Evolutionary conservation across 2,888 invertebrate genomes (phyloP).

Genomic region (Erebia ligea): DNA sequence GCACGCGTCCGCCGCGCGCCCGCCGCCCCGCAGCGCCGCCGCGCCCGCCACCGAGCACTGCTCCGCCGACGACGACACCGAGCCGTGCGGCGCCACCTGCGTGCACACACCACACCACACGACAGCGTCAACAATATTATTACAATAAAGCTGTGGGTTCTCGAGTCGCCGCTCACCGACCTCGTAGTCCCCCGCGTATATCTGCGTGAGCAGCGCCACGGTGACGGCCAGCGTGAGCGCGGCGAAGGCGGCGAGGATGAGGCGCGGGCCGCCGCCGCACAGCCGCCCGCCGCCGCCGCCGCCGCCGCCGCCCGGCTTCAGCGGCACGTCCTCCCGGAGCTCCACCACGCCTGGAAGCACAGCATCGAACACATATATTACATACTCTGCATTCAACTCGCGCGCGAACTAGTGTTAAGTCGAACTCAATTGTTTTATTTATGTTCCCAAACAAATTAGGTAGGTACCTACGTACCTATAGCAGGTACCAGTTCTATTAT

Average conservation of each 20-base stretch:
- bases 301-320: slow-evolving; percentile 64
- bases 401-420: too few species aligned
- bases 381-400: too few species aligned
- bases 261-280: slow-evolving; percentile 82
- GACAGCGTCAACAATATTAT: background rate
- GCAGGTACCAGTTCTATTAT: too few species aligned
- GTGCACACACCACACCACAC: background rate
- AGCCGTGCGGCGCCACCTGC: slow-evolving; percentile 89
- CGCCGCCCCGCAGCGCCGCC: slow-evolving; percentile 85
- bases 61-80: slow-evolving; percentile 87
- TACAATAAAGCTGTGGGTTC: too few species aligned
- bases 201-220: slow-evolving; percentile 87
- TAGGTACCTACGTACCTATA: too few species aligned
- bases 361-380: background rate
- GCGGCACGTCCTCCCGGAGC: slow-evolving; percentile 83
- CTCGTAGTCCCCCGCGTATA: slow-evolving; percentile 89
- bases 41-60: slow-evolving; percentile 89
- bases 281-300: slow-evolving; percentile 33
- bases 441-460: too few species aligned
- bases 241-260: slow-evolving; percentile 86
- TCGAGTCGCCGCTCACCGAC: slow-evolving; percentile 60
- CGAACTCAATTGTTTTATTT: too few species aligned
- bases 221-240: slow-evolving; percentile 87
- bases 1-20: slow-evolving; percentile 90
- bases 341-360: slow-evolving; percentile 63